Evolutionary conservation across 2,113 vertebrate species (phyloP).

Genomic region (Poeciliopsis prolifica): DNA sequence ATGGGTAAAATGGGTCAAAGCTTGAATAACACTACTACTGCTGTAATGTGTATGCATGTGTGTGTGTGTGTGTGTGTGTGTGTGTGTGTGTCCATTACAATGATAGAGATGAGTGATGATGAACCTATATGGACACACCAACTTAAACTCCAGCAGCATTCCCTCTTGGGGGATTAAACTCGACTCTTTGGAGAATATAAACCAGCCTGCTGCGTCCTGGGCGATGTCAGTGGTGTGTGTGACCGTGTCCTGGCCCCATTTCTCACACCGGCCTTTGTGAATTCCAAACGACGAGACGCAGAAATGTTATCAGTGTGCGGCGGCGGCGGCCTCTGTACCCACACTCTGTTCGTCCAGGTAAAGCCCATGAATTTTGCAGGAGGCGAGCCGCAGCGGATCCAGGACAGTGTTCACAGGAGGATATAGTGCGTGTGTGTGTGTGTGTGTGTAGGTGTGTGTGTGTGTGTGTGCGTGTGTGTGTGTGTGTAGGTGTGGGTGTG

Average conservation of each 20-base stretch:
- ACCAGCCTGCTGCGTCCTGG: background rate
- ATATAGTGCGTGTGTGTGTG: too few relatives aligned
- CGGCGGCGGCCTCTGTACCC: conserved; percentile 22
- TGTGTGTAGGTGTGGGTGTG: too few relatives aligned
- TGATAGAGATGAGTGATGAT: conserved; percentile 17
- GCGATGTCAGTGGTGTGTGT: conserved; percentile 33
- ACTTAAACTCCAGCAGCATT: conserved; percentile 11
- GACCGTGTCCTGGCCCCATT: conserved; percentile 47
- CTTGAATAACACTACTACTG: conserved; percentile 71
- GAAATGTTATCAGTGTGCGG: conserved; percentile 43
- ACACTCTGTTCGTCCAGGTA: conserved; percentile 29
- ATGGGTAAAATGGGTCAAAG: conserved; percentile 77
- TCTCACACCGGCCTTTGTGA: conserved; percentile 31
- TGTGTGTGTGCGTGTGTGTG: too few relatives aligned
- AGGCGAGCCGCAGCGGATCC: conserved; percentile 36
- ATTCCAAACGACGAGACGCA: conserved; percentile 19
- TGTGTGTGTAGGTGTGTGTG: too few relatives aligned
- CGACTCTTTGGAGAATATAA: conserved; percentile 42
- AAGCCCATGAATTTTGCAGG: conserved; percentile 62
- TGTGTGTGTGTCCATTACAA: background rate
- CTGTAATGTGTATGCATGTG: conserved; percentile 13
- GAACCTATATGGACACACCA: conserved; percentile 13
- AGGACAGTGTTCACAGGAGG: conserved; percentile 44
- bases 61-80: conserved; percentile 1
- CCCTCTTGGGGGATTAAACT: conserved; percentile 34